Conservation (phyloP, 2,888 invertebrate species). For the Epsilonema sp. region DNA sequence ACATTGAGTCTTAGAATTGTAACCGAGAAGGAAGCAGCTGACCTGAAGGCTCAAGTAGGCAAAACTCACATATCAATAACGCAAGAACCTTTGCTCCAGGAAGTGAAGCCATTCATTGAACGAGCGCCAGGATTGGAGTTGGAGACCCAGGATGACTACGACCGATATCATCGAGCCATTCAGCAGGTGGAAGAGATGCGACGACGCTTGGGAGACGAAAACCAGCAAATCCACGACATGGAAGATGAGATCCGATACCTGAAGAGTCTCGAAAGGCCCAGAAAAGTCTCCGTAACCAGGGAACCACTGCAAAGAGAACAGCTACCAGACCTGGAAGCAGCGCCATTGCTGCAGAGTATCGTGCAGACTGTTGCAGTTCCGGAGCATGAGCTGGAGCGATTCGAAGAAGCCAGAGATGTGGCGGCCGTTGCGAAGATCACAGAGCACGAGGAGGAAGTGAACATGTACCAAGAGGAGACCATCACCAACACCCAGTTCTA, state of each 20-base stretch:
- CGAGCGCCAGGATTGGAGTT: no score
- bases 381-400: constrained; percentile 51
- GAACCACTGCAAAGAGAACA: background rate
- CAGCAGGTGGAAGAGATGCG: constrained; percentile 1
- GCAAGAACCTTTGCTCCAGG: no score
- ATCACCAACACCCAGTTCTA: constrained; percentile 5
- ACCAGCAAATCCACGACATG: background rate
- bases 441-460: constrained; percentile 7
- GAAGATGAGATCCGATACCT: background rate
- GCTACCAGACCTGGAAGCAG: no score
- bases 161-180: background rate
- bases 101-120: no score
- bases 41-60: no score
- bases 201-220: background rate
- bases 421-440: background rate
- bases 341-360: no score
- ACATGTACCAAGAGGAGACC: constrained; percentile 8
- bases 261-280: background rate
- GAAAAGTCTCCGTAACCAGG: background rate
- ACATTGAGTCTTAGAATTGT: no score
- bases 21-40: no score
- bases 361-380: no score
- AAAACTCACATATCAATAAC: no score
- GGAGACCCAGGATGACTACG: background rate
- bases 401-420: constrained; percentile 56